Evolutionary conservation across 2,888 invertebrate species (phyloP).

Genomic region (Epirrita christyi): DNA sequence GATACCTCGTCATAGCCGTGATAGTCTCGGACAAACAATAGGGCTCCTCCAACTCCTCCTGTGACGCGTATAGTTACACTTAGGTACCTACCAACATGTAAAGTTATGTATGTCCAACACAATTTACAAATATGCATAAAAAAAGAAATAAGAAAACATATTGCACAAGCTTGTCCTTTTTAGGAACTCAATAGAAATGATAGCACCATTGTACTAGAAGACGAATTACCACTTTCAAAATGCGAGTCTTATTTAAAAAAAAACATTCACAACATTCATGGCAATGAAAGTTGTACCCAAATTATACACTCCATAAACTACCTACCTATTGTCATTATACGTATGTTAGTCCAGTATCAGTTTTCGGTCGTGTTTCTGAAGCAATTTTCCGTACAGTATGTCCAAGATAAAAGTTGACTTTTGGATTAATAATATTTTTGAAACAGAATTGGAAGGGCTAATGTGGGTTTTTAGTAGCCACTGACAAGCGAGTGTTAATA

Average conservation of each 20-base stretch:
- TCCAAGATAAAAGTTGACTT: too few relatives aligned
- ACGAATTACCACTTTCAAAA: conserved; percentile 3
- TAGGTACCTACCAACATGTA: background rate
- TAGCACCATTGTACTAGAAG: background rate
- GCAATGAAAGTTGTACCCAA: conserved; percentile 14
- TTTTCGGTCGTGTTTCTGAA: conserved; percentile 50
- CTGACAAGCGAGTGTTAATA: too few relatives aligned
- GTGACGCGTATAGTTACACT: too few relatives aligned
- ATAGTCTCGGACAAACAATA: too few relatives aligned
- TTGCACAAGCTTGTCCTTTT: conserved; percentile 2
- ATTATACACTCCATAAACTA: background rate
- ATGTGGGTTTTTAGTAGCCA: too few relatives aligned
- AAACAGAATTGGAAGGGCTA: too few relatives aligned
- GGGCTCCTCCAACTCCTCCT: too few relatives aligned
- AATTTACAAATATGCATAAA: background rate
- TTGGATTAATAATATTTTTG: too few relatives aligned
- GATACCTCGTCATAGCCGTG: too few relatives aligned
- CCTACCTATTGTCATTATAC: conserved; percentile 1
- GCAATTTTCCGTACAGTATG: conserved; percentile 50
- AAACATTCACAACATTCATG: conserved; percentile 1
- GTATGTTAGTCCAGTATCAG: conserved; percentile 42
- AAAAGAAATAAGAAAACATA: background rate
- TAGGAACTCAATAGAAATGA: background rate
- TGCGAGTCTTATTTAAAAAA: conserved; percentile 8
- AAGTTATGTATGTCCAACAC: too few relatives aligned